phyloP scores from a whole-genome alignment of 53 echinoderm and acorn worm species.

The Patiria pectinifera region DNA sequence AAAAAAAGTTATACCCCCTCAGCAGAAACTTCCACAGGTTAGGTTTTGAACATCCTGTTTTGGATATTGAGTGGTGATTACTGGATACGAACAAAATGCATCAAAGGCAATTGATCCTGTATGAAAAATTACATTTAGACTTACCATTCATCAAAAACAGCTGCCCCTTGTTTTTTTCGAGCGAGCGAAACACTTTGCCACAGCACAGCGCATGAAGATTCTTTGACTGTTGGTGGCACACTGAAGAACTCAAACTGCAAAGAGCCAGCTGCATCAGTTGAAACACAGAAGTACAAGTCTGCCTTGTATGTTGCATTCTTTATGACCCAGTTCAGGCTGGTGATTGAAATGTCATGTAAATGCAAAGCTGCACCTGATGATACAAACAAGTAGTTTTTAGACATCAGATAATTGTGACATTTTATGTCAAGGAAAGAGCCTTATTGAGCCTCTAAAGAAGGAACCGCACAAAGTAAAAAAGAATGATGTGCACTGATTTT shows the following conservation, averaged over 20 bases:
- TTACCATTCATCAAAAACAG: slow-evolving; percentile 66
- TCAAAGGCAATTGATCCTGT: no score
- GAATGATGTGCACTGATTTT: no score
- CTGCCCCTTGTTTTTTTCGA: slow-evolving; percentile 21
- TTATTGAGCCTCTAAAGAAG: no score
- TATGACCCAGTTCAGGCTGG: slow-evolving; percentile 73
- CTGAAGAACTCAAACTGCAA: slow-evolving; percentile 75
- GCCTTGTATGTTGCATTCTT: slow-evolving; percentile 80
- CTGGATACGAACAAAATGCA: no score
- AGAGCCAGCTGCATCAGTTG: background rate
- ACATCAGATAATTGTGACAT: no score
- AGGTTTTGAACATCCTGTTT: background rate
- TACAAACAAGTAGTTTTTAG: background rate
- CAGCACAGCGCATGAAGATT: background rate
- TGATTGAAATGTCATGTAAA: slow-evolving; percentile 79
- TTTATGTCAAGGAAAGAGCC: background rate
- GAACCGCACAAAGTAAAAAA: no score
- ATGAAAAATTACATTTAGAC: background rate
- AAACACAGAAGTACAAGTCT: slow-evolving; percentile 77
- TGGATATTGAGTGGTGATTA: no score
- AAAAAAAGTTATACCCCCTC: no score
- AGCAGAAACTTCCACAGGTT: no score
- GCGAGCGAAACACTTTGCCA: slow-evolving; percentile 58
- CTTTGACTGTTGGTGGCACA: slow-evolving; percentile 23
- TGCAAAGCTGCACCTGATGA: slow-evolving; percentile 85